phyloP scores from a whole-genome alignment of 2,113 vertebrate genomes.

The Epinephelus moara region DNA sequence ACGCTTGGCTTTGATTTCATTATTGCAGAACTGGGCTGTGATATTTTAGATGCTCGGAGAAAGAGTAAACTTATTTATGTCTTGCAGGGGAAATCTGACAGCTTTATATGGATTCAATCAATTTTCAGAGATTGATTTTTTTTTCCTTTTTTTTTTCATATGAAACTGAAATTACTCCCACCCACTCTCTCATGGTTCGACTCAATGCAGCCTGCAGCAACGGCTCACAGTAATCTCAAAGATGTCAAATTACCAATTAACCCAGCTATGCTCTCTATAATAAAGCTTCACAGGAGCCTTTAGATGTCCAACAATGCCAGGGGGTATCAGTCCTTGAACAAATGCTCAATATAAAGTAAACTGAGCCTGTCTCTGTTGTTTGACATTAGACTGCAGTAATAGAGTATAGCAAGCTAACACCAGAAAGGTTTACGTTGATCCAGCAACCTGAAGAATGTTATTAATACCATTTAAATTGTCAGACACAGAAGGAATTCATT shows the following conservation, averaged over 20 bases:
- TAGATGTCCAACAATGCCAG: slow-evolving; percentile 13
- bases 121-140: slow-evolving; percentile 44
- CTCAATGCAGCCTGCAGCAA: slow-evolving; percentile 51
- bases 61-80: slow-evolving; percentile 31
- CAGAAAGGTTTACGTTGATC: background rate
- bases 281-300: slow-evolving; percentile 26
- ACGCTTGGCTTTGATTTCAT: slow-evolving; percentile 27
- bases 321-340: background rate
- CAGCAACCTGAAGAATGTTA: background rate
- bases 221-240: slow-evolving; percentile 40
- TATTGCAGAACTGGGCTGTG: background rate
- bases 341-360: slow-evolving; percentile 14
- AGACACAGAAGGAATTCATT: background rate
- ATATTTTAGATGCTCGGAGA: slow-evolving; percentile 7
- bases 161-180: slow-evolving; percentile 56
- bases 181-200: slow-evolving; percentile 31
- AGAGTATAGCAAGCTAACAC: background rate
- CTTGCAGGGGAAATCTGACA: slow-evolving; percentile 42
- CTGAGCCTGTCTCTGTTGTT: slow-evolving; percentile 1
- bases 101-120: slow-evolving; percentile 36
- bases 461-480: background rate
- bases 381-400: background rate
- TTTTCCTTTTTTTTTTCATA: slow-evolving; percentile 20
- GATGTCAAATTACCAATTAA: slow-evolving; percentile 72
- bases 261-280: slow-evolving; percentile 35